These are phyloP conservation scores for Andrena bicolor DNA, from an alignment of 2,888 invertebrate genomes.

Conservation along the genomic window DNA sequence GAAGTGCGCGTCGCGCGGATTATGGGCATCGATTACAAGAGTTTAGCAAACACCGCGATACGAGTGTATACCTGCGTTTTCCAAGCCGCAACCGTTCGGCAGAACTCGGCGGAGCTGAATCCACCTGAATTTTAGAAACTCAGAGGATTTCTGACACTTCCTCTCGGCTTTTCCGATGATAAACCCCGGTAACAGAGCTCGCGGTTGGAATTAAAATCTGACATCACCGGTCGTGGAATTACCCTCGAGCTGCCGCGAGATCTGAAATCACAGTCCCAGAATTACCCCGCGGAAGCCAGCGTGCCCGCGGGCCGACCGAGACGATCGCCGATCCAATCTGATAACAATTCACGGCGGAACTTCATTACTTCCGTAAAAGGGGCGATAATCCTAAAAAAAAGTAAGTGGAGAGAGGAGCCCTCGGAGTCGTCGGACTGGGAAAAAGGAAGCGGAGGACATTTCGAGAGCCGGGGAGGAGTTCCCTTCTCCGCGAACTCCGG, in stretches of 20 bases:
- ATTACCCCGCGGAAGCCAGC: neutral
- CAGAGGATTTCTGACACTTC: neutral
- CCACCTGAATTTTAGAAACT: neutral
- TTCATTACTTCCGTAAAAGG: constrained; percentile 1
- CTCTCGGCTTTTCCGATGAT: neutral
- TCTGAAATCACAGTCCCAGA: neutral
- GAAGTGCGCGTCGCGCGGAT: neutral
- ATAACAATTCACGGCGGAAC: constrained; percentile 7
- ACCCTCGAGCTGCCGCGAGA: neutral
- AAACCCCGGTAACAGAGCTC: neutral
- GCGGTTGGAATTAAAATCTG: neutral
- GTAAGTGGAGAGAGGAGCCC: constrained; percentile 5
- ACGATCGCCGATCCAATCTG: neutral
- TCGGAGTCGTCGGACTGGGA: neutral
- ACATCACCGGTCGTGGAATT: neutral
- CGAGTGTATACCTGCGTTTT: too few species aligned
- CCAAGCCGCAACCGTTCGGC: too few species aligned
- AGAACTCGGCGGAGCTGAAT: too few species aligned
- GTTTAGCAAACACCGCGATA: neutral
- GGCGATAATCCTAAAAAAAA: neutral
- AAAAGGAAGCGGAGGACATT: neutral
- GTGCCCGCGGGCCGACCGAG: too few species aligned
- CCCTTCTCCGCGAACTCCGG: too few species aligned
- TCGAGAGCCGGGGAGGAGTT: too few species aligned
- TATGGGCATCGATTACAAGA: neutral